A percentile compares a stretch with the other conserved stretches of the same genome.
These are phyloP conservation scores for Ethmia dodecea DNA, from an alignment of 2,888 invertebrate species.

Conservation along the genomic window DNA sequence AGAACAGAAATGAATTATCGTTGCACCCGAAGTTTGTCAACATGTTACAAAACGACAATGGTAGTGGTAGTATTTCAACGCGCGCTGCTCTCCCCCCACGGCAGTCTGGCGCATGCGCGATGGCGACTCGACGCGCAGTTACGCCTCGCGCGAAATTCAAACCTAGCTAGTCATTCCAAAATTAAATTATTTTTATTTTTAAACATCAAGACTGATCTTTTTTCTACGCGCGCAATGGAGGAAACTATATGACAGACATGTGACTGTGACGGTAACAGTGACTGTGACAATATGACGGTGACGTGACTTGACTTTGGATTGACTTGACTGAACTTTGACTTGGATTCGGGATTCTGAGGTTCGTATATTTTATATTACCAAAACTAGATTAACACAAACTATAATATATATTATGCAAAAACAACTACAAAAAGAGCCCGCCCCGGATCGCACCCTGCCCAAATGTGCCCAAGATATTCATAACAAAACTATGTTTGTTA, in stretches of 20 bases:
- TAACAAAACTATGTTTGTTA: no score
- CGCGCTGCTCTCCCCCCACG: conserved; percentile 28
- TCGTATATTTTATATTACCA: conserved; percentile 20
- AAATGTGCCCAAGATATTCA: no score
- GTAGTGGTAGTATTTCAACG: conserved; percentile 68
- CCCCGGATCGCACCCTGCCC: no score
- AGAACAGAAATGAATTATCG: conserved; percentile 5
- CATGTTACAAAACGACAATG: conserved; percentile 28
- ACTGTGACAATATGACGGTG: conserved; percentile 27
- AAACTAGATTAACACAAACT: no score
- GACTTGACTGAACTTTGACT: conserved; percentile 27
- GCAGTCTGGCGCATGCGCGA: conserved; percentile 56
- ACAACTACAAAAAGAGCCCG: no score
- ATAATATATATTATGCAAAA: no score
- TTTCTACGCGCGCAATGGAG: no score
- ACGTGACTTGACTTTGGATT: conserved; percentile 34
- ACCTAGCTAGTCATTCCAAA: conserved; percentile 51
- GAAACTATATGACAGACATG: conserved; percentile 33
- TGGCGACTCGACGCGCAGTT: conserved; percentile 53
- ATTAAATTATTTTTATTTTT: conserved; percentile 25
- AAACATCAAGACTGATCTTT: conserved; percentile 28
- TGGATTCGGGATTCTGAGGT: conserved; percentile 22
- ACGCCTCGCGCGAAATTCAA: conserved; percentile 43
- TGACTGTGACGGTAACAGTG: conserved; percentile 26
- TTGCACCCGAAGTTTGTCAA: conserved; percentile 3